Evolutionary conservation across 2,797 vertebrate genomes (phyloP).

Genomic region (Urophycis tenuis): DNA sequence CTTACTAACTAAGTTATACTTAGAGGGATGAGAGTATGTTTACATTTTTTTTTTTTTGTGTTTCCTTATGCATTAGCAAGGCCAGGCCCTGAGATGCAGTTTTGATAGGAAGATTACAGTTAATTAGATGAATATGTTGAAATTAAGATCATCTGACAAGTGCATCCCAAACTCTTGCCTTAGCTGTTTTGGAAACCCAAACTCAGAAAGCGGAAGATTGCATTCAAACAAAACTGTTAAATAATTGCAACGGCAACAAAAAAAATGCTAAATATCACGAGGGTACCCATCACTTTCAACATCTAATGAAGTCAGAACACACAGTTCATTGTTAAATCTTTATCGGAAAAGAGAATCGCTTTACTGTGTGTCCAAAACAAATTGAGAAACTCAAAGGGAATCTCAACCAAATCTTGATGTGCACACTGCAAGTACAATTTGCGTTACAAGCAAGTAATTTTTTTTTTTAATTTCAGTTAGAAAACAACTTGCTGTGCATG

Average conservation of each 20-base stretch:
- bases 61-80: slow-evolving; percentile 43
- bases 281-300: background rate
- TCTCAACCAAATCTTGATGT: background rate
- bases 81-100: slow-evolving; percentile 28
- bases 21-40: slow-evolving; percentile 50
- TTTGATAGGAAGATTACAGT: slow-evolving; percentile 29
- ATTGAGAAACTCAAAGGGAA: background rate
- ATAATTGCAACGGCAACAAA: background rate
- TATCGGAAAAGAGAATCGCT: background rate
- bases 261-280: slow-evolving; percentile 1
- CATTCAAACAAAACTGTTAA: slow-evolving; percentile 8
- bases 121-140: slow-evolving; percentile 11
- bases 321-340: background rate
- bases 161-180: slow-evolving; percentile 55
- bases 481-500: background rate
- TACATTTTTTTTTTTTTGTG: slow-evolving; percentile 46
- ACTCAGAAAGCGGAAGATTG: slow-evolving; percentile 23
- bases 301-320: background rate
- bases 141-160: slow-evolving; percentile 38
- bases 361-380: background rate
- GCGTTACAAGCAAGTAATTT: background rate
- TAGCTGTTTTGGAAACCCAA: slow-evolving; percentile 50
- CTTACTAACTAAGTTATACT: slow-evolving; percentile 39
- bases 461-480: background rate
- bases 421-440: background rate